phyloP scores from a whole-genome alignment of 2,113 vertebrate genomes.

The Odocoileus virginianus region DNA sequence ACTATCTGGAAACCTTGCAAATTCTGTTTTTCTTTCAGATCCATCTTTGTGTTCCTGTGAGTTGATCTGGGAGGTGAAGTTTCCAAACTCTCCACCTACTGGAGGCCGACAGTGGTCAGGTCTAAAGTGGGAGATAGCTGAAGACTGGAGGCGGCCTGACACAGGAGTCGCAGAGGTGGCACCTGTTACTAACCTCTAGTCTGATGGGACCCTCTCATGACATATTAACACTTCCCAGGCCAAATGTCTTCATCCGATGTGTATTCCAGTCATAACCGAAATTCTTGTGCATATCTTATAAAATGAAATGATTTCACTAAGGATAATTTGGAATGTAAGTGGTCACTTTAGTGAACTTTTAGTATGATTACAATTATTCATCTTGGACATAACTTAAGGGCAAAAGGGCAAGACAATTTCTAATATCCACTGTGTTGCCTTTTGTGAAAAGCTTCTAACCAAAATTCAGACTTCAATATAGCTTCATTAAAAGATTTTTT shows the following conservation, averaged over 20 bases:
- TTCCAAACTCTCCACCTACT: background rate
- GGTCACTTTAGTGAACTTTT: background rate
- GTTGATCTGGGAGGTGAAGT: background rate
- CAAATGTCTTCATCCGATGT: background rate
- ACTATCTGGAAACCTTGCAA: background rate
- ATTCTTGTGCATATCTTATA: background rate
- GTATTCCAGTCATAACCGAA: background rate
- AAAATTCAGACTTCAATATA: background rate
- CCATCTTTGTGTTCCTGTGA: background rate
- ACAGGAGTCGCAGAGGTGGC: background rate
- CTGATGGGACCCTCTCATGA: background rate
- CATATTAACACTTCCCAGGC: background rate
- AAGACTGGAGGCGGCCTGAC: background rate
- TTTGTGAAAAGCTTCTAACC: conserved; percentile 14
- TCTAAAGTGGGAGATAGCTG: background rate
- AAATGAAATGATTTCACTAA: background rate
- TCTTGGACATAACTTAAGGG: background rate
- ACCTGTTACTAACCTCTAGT: background rate
- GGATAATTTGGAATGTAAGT: background rate
- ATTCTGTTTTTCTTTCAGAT: background rate
- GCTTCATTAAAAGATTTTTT: background rate
- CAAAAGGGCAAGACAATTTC: background rate
- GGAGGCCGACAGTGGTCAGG: background rate
- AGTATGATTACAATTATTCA: background rate
- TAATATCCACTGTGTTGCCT: background rate